Conservation (phyloP, 2,113 vertebrate genomes). For the Erythrocercus mccallii region DNA sequence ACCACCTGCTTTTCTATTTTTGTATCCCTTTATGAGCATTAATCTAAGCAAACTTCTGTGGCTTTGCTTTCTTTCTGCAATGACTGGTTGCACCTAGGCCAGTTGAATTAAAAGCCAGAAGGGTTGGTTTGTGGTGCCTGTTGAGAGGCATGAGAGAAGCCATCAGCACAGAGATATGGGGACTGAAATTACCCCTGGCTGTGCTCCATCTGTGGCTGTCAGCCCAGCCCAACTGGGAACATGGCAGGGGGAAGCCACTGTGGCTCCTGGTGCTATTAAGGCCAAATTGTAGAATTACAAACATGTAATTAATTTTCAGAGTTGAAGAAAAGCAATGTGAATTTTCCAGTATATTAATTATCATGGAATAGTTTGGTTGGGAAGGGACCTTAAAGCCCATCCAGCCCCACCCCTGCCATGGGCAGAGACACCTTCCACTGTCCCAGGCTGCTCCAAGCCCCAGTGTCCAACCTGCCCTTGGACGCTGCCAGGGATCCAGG, state of each 20-base stretch:
- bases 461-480: background rate
- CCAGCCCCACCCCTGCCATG: background rate
- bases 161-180: background rate
- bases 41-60: background rate
- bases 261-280: background rate
- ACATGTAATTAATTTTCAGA: background rate
- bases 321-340: background rate
- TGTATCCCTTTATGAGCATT: background rate
- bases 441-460: background rate
- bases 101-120: background rate
- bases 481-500: background rate
- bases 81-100: background rate
- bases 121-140: background rate
- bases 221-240: background rate
- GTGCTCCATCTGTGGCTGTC: background rate
- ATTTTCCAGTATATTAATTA: background rate
- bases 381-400: background rate
- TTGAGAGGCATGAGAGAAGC: background rate
- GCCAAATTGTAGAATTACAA: background rate
- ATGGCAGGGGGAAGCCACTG: background rate
- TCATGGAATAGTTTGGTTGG: background rate
- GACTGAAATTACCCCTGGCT: background rate
- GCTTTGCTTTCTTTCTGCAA: background rate
- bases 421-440: background rate
- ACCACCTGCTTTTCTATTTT: background rate